phyloP scores from a whole-genome alignment of 2,113 vertebrate species.

The Spea bombifrons region DNA sequence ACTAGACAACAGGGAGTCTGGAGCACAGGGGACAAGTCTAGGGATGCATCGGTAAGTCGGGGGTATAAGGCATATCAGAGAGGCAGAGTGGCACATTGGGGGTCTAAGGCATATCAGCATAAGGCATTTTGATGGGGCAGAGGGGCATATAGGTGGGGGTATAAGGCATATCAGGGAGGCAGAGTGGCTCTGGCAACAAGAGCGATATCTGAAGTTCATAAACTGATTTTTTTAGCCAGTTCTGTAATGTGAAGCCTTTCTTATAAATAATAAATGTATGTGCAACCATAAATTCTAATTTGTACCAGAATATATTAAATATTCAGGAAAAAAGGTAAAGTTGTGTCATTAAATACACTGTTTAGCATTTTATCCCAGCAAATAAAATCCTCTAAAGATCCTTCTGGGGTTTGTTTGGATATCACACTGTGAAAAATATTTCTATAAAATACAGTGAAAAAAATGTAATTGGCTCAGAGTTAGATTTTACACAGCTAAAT shows the following conservation, averaged over 20 bases:
- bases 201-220: background rate
- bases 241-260: background rate
- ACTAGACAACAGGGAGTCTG: too few species aligned
- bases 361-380: background rate
- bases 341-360: background rate
- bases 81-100: too few species aligned
- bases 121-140: too few species aligned
- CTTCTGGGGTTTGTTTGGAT: constrained; percentile 5
- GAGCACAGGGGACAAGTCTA: too few species aligned
- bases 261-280: background rate
- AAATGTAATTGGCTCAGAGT: constrained; percentile 4
- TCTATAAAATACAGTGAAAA: constrained; percentile 2
- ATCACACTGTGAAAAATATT: background rate
- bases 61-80: too few species aligned
- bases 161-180: too few species aligned
- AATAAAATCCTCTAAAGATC: constrained; percentile 3
- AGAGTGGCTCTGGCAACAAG: background rate
- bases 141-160: too few species aligned
- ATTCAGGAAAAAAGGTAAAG: background rate
- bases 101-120: too few species aligned
- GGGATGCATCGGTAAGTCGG: too few species aligned
- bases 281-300: constrained; percentile 4
- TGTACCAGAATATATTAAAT: constrained; percentile 8
- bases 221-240: background rate
- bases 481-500: constrained; percentile 13